Evolutionary conservation across 2,888 invertebrate genomes (phyloP).

Genomic region (Oasisia sp.): DNA sequence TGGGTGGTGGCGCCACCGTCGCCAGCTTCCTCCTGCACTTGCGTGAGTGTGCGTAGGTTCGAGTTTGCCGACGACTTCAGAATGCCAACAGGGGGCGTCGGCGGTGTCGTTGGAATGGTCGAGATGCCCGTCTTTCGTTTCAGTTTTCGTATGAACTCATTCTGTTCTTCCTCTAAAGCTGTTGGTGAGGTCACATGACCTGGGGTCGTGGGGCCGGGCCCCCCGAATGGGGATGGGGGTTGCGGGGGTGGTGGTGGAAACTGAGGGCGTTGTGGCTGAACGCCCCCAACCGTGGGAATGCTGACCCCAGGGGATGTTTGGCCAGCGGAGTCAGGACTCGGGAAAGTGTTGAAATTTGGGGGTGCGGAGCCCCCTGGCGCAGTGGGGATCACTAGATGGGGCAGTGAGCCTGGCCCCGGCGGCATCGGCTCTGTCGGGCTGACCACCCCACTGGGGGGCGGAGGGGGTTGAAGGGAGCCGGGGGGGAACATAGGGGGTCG

Average conservation of each 20-base stretch:
- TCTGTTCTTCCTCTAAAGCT: constrained; percentile 21
- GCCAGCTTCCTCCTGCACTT: neutral
- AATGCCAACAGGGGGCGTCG: neutral
- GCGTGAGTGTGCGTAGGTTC: neutral
- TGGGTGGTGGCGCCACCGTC: neutral
- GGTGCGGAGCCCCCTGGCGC: neutral
- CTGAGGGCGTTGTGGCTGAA: neutral
- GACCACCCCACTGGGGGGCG: neutral
- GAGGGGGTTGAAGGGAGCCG: constrained; percentile 8
- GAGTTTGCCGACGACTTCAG: neutral
- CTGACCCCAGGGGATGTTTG: neutral
- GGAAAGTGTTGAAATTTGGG: neutral
- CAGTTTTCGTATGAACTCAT: constrained; percentile 23
- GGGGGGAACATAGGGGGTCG: neutral
- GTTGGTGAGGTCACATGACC: neutral
- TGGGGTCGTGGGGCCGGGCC: neutral
- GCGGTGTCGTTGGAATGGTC: constrained; percentile 14
- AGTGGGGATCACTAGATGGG: neutral
- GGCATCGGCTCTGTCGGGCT: neutral
- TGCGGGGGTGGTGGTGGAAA: neutral
- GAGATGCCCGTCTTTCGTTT: constrained; percentile 18
- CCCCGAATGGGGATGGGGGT: neutral
- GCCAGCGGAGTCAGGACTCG: neutral
- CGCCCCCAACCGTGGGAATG: neutral
- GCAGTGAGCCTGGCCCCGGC: neutral